Conservation (phyloP, 2,113 vertebrate species). For the Myocastor coypus region DNA sequence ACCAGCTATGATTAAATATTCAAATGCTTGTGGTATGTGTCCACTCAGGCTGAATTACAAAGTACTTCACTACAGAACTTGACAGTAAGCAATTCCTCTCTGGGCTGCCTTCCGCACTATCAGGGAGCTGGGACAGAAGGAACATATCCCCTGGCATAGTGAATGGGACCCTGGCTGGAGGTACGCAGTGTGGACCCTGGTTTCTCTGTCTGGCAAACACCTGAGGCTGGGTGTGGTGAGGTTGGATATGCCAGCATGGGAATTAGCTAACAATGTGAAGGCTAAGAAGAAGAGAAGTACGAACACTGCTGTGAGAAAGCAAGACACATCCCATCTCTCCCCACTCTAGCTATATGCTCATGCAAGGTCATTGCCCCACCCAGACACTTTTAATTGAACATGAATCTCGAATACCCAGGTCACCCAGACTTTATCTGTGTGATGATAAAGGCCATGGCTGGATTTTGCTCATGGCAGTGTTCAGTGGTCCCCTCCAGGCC, state of each 20-base stretch:
- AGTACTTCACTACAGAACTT: background rate
- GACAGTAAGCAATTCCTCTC: too few species aligned
- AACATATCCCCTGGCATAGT: accelerated
- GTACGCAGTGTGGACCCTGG: too few species aligned
- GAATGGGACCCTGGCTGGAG: background rate
- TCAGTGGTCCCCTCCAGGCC: background rate
- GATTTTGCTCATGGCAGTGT: background rate
- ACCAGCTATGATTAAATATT: background rate
- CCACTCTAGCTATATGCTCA: accelerated
- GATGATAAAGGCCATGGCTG: background rate
- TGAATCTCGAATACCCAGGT: accelerated
- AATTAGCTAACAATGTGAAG: accelerated
- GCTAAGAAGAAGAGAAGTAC: too few species aligned
- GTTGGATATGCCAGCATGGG: too few species aligned
- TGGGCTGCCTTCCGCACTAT: background rate
- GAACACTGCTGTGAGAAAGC: too few species aligned
- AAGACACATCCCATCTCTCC: accelerated
- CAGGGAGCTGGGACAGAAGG: background rate
- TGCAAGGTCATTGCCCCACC: accelerated
- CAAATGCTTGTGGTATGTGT: background rate
- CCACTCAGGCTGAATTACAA: accelerated
- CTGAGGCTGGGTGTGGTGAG: accelerated
- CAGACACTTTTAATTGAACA: background rate
- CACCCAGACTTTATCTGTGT: too few species aligned
- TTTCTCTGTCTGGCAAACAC: background rate